phyloP scores from a whole-genome alignment of 2,113 vertebrate genomes.

The Thunnus maccoyii region DNA sequence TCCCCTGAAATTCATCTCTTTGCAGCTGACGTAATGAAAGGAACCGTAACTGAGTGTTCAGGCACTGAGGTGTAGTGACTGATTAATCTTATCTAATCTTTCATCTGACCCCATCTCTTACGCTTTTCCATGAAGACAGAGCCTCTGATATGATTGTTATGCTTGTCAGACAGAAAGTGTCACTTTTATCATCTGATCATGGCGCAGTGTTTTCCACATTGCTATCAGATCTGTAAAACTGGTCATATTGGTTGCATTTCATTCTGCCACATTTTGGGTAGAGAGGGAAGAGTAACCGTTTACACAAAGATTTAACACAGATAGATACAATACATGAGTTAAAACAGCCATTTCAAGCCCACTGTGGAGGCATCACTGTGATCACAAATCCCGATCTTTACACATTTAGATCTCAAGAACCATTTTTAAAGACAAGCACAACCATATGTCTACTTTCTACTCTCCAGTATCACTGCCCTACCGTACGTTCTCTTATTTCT shows the following conservation, averaged over 20 bases:
- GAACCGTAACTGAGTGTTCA: not conserved
- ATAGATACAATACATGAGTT: not conserved
- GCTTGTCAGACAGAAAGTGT: too few species aligned
- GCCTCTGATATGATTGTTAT: not conserved
- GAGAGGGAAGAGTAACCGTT: not conserved
- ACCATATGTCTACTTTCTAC: not conserved
- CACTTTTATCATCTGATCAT: not conserved
- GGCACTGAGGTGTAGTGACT: not conserved
- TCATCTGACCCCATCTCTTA: too few species aligned
- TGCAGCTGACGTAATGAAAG: not conserved
- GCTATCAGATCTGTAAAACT: not conserved
- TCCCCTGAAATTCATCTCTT: not conserved
- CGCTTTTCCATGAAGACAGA: too few species aligned
- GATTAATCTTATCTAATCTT: too few species aligned
- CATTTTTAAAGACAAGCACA: not conserved
- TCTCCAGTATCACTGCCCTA: not conserved
- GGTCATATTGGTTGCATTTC: too few species aligned
- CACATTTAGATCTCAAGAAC: not conserved
- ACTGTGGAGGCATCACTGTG: not conserved
- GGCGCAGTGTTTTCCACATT: not conserved
- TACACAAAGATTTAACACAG: constrained; percentile 9
- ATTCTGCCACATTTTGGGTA: not conserved
- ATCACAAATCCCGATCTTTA: constrained; percentile 24
- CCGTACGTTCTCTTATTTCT: constrained; percentile 8
- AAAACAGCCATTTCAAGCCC: not conserved